Percentiles rank a stretch among this genome's conserved stretches.
Conservation (phyloP, 2,113 vertebrate species). For the Dissostichus mawsoni region DNA sequence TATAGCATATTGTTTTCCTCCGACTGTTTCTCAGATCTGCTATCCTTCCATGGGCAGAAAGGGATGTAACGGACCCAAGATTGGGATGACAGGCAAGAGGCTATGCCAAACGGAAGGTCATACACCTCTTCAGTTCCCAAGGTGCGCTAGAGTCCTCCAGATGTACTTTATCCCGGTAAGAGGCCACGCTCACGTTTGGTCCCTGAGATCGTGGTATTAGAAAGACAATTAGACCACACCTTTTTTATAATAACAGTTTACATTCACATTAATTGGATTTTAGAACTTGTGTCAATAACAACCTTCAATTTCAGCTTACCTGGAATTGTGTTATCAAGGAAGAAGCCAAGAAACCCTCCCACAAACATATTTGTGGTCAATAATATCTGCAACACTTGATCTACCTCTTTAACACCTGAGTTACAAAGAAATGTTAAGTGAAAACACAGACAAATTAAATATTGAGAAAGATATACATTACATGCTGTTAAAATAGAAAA, state of each 20-base stretch:
- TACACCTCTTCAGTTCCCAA: slow-evolving; percentile 78
- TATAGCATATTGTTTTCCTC: not conserved
- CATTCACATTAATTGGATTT: not conserved
- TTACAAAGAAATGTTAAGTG: slow-evolving; percentile 3
- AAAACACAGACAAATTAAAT: not conserved
- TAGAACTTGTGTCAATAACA: not conserved
- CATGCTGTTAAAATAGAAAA: not conserved
- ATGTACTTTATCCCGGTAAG: slow-evolving; percentile 72
- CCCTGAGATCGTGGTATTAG: slow-evolving; percentile 71
- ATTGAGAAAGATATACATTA: not conserved
- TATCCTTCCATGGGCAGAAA: slow-evolving; percentile 78
- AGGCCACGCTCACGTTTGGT: slow-evolving; percentile 87
- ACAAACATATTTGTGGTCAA: slow-evolving; percentile 95
- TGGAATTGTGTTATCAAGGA: slow-evolving; percentile 95
- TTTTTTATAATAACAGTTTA: not conserved
- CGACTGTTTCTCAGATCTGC: not conserved
- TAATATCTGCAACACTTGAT: slow-evolving; percentile 91
- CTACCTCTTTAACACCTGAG: slow-evolving; percentile 88
- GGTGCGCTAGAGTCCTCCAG: not conserved
- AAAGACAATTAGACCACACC: not conserved
- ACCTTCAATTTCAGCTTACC: slow-evolving; percentile 78
- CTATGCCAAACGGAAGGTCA: slow-evolving; percentile 86
- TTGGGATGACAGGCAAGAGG: slow-evolving; percentile 71
- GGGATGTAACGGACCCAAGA: slow-evolving; percentile 83
- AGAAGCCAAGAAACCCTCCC: slow-evolving; percentile 91